phyloP scores from a whole-genome alignment of 2,888 invertebrate species.

The Sarcophaga rosellei region DNA sequence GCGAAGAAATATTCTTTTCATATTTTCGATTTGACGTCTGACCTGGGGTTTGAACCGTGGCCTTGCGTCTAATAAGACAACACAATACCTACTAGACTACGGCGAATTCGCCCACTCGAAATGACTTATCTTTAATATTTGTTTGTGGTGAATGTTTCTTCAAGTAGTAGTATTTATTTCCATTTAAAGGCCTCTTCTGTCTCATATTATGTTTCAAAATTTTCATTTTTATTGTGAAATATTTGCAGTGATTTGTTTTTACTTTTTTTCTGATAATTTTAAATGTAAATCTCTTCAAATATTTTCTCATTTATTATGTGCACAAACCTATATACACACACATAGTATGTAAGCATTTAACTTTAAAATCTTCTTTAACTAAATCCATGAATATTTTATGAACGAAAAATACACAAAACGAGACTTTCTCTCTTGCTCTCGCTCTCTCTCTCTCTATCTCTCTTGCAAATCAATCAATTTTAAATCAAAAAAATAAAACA shows the following conservation, averaged over 20 bases:
- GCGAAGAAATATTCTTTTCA: no score
- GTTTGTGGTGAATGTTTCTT: no score
- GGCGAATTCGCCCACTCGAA: no score
- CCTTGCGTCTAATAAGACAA: no score
- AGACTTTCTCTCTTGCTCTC: no score
- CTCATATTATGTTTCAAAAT: not conserved
- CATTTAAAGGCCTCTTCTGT: no score
- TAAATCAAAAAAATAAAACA: slow-evolving; percentile 20
- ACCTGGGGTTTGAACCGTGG: no score
- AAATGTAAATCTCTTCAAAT: slow-evolving; percentile 9
- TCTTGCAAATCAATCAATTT: slow-evolving; percentile 50
- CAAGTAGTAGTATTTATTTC: no score
- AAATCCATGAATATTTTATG: slow-evolving; percentile 3
- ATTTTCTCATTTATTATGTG: slow-evolving; percentile 10
- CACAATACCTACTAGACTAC: no score
- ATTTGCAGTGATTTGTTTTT: not conserved
- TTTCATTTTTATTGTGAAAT: not conserved
- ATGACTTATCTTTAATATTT: no score
- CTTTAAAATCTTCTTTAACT: slow-evolving; percentile 26
- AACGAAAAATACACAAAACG: not conserved
- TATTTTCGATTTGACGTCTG: no score
- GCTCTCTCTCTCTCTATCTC: no score
- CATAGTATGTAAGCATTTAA: not conserved
- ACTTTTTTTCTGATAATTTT: not conserved
- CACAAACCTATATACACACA: not conserved